phyloP scores from a whole-genome alignment of 2,113 vertebrate species.

The Pleuronectes platessa region DNA sequence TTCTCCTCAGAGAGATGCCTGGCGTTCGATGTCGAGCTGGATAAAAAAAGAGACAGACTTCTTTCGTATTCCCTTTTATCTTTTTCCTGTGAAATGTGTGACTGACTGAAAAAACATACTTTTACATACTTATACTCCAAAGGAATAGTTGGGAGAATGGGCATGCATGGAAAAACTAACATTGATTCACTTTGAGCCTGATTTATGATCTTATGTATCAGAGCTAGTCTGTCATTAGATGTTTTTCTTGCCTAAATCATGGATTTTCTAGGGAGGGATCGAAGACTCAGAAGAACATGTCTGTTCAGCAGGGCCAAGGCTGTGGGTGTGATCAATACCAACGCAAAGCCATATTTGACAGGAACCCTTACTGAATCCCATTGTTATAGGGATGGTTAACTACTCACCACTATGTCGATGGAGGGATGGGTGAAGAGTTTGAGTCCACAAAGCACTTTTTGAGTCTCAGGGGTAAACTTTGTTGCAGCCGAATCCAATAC shows the following conservation, averaged over 20 bases:
- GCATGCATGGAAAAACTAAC: neutral
- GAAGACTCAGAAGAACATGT: neutral
- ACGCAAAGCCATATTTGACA: slow-evolving; percentile 29
- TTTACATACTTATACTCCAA: slow-evolving; percentile 16
- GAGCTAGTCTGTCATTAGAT: neutral
- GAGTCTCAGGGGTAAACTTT: no score
- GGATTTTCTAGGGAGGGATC: neutral
- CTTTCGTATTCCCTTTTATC: slow-evolving; percentile 22
- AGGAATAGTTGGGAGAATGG: slow-evolving; percentile 11
- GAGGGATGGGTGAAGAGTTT: no score
- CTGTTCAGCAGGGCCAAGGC: neutral
- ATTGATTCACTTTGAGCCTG: slow-evolving; percentile 7
- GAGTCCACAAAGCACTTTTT: no score
- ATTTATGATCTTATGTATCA: slow-evolving; percentile 23
- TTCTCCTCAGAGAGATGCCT: slow-evolving; percentile 10
- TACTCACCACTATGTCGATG: no score
- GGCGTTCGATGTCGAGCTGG: neutral
- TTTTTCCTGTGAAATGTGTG: slow-evolving; percentile 22
- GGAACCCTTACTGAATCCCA: slow-evolving; percentile 1
- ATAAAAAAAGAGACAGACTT: neutral
- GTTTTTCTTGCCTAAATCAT: neutral
- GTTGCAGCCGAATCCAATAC: no score
- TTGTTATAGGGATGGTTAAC: neutral
- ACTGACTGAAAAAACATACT: slow-evolving; percentile 17
- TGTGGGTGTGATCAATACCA: slow-evolving; percentile 30